These are phyloP conservation scores for Zosterops lateralis DNA, from an alignment of 2,113 vertebrate species.

Conservation along the genomic window DNA sequence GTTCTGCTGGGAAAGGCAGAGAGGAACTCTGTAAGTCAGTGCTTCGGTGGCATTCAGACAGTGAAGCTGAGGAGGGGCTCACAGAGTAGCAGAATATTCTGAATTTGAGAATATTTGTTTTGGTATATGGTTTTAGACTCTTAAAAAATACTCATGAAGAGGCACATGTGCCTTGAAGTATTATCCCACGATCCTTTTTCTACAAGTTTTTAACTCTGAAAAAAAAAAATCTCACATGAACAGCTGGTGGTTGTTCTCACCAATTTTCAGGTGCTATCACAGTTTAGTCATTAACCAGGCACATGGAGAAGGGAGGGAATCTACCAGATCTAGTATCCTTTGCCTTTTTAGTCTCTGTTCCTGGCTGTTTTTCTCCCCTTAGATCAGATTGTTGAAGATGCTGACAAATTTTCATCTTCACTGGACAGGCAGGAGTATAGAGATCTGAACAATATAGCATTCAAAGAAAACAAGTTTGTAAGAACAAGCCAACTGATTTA, in stretches of 20 bases:
- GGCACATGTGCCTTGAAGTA: not conserved
- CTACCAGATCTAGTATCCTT: not conserved
- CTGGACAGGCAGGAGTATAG: not conserved
- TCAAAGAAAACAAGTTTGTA: not conserved
- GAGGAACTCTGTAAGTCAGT: not conserved
- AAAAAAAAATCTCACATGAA: not conserved
- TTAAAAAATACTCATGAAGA: not conserved
- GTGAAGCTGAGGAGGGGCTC: not conserved
- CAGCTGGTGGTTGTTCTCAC: not conserved
- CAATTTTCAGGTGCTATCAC: not conserved
- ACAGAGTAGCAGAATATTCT: not conserved
- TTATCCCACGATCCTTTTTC: not conserved
- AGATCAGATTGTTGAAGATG: not conserved
- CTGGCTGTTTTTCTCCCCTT: not conserved
- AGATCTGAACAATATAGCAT: not conserved
- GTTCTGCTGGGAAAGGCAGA: constrained; percentile 60
- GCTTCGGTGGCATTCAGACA: not conserved
- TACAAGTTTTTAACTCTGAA: not conserved
- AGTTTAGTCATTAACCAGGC: not conserved
- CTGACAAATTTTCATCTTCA: not conserved
- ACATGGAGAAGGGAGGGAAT: not conserved
- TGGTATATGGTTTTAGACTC: not conserved
- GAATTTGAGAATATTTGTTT: not conserved
- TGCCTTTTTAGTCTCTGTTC: not conserved
- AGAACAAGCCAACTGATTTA: not conserved